phyloP scores from a whole-genome alignment of 1,140 invertebrate genomes.

The Trichonephila clavata region DNA sequence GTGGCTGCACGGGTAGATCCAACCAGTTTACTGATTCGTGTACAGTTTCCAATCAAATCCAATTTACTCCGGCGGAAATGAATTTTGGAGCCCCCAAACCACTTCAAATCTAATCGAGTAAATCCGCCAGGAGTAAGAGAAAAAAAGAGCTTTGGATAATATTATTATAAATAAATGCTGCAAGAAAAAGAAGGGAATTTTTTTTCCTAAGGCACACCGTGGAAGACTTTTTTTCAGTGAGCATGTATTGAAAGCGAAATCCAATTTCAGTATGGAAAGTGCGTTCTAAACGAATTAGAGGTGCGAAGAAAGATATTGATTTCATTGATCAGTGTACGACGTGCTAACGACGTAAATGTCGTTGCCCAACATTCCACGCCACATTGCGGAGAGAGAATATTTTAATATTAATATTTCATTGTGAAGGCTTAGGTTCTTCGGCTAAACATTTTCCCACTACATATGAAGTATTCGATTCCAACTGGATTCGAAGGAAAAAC shows the following conservation, averaged over 20 bases:
- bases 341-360: constrained; percentile 29
- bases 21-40: not conserved
- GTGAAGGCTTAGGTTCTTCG: not conserved
- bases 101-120: constrained; percentile 57
- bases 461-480: not conserved
- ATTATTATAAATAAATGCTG: constrained; percentile 61
- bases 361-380: not conserved
- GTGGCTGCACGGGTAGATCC: not conserved
- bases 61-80: constrained; percentile 31
- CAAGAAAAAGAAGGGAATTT: not conserved
- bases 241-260: constrained; percentile 38
- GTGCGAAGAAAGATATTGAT: constrained; percentile 51
- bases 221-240: not conserved
- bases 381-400: not conserved
- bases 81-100: constrained; percentile 42
- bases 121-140: not conserved
- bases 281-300: constrained; percentile 58
- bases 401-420: constrained; percentile 44
- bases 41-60: constrained; percentile 57
- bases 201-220: not conserved
- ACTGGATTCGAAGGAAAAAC: not conserved
- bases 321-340: constrained; percentile 29
- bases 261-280: constrained; percentile 56
- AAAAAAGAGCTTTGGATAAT: constrained; percentile 28
- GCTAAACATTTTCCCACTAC: not conserved